Conservation (phyloP, 2,888 invertebrate species). For the Blastobasis adustella region DNA sequence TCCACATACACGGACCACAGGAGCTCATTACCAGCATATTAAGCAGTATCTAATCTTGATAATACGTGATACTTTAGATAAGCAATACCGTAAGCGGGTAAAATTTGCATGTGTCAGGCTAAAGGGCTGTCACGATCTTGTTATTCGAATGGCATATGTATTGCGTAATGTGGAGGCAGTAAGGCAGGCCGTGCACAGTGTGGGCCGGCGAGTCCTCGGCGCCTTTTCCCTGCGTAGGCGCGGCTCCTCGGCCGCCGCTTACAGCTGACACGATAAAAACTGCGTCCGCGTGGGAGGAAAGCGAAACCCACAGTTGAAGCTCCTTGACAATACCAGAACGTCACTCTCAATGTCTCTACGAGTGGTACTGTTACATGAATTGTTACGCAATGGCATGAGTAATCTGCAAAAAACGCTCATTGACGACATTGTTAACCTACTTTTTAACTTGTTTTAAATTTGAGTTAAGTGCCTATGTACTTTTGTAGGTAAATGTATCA, state of each 20-base stretch:
- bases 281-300: conserved; percentile 44
- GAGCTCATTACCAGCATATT: too few species aligned
- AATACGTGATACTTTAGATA: too few species aligned
- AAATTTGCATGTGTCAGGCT: neutral
- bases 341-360: conserved; percentile 26
- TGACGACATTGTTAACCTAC: conserved; percentile 17
- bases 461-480: too few species aligned
- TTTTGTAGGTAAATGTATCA: too few species aligned
- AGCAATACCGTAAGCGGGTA: too few species aligned
- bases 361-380: conserved; percentile 33
- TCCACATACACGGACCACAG: too few species aligned
- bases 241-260: conserved; percentile 18
- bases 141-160: conserved; percentile 25
- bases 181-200: conserved; percentile 46
- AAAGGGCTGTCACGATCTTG: conserved; percentile 5
- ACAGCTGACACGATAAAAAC: conserved; percentile 38
- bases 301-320: conserved; percentile 39
- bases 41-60: too few species aligned
- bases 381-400: conserved; percentile 30
- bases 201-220: conserved; percentile 37
- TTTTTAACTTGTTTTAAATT: too few species aligned
- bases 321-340: conserved; percentile 37
- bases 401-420: conserved; percentile 26
- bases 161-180: conserved; percentile 28
- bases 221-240: neutral